phyloP scores from a whole-genome alignment of 2,797 vertebrate species.

The Poeciliopsis presidionis region DNA sequence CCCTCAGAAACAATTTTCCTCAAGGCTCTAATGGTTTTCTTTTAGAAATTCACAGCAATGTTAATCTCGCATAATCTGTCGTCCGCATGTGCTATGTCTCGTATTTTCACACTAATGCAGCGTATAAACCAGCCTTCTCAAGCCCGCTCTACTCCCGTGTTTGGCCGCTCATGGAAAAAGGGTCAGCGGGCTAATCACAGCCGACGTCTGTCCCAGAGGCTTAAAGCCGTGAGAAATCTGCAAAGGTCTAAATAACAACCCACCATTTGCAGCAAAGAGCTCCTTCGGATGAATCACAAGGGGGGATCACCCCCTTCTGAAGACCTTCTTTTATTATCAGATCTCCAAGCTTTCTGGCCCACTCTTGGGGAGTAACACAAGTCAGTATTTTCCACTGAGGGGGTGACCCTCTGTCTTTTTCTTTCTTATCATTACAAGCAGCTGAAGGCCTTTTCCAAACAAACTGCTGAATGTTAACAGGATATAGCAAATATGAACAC shows the following conservation, averaged over 20 bases:
- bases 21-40: conserved; percentile 7
- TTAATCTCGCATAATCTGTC: conserved; percentile 57
- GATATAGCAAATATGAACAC: conserved; percentile 5
- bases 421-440: conserved; percentile 22
- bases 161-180: conserved; percentile 51
- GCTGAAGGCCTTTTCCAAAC: conserved; percentile 41
- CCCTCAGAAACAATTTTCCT: background rate
- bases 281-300: conserved; percentile 37
- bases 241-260: conserved; percentile 60
- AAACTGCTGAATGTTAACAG: conserved; percentile 27
- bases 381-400: conserved; percentile 75
- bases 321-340: conserved; percentile 36
- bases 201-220: conserved; percentile 53
- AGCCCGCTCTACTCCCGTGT: conserved; percentile 43
- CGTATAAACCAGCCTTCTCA: conserved; percentile 46
- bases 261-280: conserved; percentile 29
- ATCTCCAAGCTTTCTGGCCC: conserved; percentile 48
- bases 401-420: conserved; percentile 31
- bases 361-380: conserved; percentile 49
- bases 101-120: conserved; percentile 32
- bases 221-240: conserved; percentile 77
- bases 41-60: conserved; percentile 5
- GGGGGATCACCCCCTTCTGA: conserved; percentile 20
- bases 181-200: conserved; percentile 73
- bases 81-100: conserved; percentile 42